A percentile compares a stretch with the other conserved stretches of the same genome.
These are phyloP conservation scores for Oxyruncus cristatus DNA, from an alignment of 2,113 vertebrate species.

Conservation along the genomic window DNA sequence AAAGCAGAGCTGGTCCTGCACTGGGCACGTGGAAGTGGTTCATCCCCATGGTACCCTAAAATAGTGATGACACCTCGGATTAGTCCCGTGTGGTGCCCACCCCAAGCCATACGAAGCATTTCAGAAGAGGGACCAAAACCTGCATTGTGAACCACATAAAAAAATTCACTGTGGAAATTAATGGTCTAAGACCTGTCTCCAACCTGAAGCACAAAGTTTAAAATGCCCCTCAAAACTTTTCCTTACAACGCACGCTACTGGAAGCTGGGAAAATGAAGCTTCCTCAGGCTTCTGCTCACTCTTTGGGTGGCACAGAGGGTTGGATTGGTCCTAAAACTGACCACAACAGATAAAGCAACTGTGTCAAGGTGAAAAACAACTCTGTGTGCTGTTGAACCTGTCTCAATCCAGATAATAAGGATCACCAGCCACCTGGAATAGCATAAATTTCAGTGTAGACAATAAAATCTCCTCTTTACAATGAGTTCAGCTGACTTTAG, in stretches of 20 bases:
- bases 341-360: neutral
- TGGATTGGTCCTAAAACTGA: neutral
- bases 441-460: neutral
- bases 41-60: neutral
- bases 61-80: neutral
- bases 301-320: neutral
- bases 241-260: fast-evolving
- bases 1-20: neutral
- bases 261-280: neutral
- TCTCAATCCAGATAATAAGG: neutral
- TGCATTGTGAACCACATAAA: neutral
- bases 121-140: neutral
- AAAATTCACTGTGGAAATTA: neutral
- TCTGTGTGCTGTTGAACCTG: neutral
- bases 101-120: neutral
- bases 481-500: neutral
- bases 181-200: neutral
- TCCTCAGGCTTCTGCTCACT: neutral
- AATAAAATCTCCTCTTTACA: neutral
- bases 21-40: neutral
- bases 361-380: neutral
- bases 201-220: neutral
- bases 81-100: neutral
- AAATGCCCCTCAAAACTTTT: neutral
- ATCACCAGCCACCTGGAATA: neutral